Evolutionary conservation across 2,888 invertebrate genomes (phyloP), one percentile per base, ranked within the genome.

Genomic region (Lasiommata megera): DNA sequence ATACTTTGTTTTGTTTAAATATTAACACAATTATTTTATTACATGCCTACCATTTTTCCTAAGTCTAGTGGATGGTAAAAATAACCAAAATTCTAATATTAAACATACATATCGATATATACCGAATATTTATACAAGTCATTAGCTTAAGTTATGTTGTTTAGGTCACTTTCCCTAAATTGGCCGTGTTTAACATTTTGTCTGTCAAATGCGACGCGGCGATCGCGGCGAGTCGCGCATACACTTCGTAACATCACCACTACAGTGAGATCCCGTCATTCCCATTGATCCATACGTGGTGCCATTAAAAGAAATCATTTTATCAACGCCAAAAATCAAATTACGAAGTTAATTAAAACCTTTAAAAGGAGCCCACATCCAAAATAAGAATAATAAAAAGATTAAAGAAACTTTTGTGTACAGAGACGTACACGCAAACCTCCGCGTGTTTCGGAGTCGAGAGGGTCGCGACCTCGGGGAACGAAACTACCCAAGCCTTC

Each of bases 61-160:
- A 90, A 88, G 73, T 86, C 89, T 89, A 89, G 84, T 86, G 88
- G 84, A 87, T 87, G 88, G 85, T 89, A 86, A 88, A 23, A 34
- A 87, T 86, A 89, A 90, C 88, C 89, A 84, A 90, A 90, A 89
- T 77, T 88, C 89, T 90, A 90, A 90, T 82, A 89, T 89, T 90
- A 89, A 88, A 79, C 87, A 89, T 90, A 90, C 88, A 90, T 90
- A 90, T 85, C 88, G 88, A 90, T 88, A 88, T 88, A 89, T 88
- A 88, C 81, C 84, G 86, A 86, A 88, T 89, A 90, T 89, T 88
- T 88, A 89, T 89, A 90, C 88, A 89, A 89, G 87, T 87, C 78
- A 83, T 85, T 88, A 88, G 88, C 90, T 89, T 90, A 89, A 89
- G 89, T 88, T 89, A 88, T 89, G 88, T 88, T 84, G 73, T 83